Conservation (phyloP, 2,888 invertebrate species). For the Allygus modestus region DNA sequence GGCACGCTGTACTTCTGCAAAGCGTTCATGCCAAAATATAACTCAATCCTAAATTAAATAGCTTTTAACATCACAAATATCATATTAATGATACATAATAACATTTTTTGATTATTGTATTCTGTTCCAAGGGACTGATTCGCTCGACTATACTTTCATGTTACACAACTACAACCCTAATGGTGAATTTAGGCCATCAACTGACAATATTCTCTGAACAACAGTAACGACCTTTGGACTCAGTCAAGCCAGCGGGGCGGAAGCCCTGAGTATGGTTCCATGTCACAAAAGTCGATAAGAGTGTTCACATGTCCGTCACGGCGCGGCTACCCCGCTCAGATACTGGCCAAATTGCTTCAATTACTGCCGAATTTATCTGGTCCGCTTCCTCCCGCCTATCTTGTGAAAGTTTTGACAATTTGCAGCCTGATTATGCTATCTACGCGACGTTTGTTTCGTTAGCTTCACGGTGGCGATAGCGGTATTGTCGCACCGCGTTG, state of each 20-base stretch:
- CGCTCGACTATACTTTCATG: no score
- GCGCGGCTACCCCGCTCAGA: conserved; percentile 5
- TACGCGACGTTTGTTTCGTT: not conserved
- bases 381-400: conserved; percentile 58
- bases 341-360: conserved; percentile 61
- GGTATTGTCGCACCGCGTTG: not conserved
- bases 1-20: no score
- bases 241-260: conserved; percentile 13
- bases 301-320: conserved; percentile 60
- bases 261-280: conserved; percentile 48
- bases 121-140: no score
- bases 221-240: not conserved
- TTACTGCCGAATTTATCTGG: conserved; percentile 60
- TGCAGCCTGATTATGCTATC: conserved; percentile 20
- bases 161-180: no score
- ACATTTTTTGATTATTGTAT: no score
- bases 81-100: no score
- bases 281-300: conserved; percentile 55
- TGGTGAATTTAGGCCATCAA: no score
- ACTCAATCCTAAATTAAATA: no score
- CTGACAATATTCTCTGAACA: no score
- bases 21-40: no score
- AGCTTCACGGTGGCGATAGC: not conserved
- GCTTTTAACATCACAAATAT: no score
- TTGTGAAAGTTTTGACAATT: conserved; percentile 60